Percentiles rank a stretch among this genome's conserved stretches.
phyloP scores from a whole-genome alignment of 2,113 vertebrate species.

The Mionectes macconnelli region DNA sequence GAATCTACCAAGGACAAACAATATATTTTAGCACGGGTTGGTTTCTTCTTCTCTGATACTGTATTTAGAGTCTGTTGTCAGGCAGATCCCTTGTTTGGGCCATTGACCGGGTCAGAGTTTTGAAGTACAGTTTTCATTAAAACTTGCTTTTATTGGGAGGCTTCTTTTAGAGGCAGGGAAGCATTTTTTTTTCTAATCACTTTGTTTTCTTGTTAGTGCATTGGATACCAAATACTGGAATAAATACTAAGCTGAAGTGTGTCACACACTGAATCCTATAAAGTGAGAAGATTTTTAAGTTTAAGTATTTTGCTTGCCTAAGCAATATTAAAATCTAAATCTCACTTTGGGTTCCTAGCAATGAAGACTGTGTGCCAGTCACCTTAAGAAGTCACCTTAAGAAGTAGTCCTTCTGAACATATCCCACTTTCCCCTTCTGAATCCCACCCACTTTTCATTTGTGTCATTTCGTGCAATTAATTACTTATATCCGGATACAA shows the following conservation, averaged over 20 bases:
- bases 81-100: background rate
- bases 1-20: background rate
- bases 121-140: background rate
- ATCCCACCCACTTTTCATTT: background rate
- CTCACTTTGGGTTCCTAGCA: background rate
- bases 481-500: background rate
- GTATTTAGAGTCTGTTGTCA: background rate
- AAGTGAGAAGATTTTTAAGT: background rate
- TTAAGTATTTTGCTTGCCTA: background rate
- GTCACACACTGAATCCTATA: background rate
- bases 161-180: background rate
- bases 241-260: background rate
- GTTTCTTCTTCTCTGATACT: background rate
- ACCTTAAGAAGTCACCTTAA: no score
- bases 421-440: no score
- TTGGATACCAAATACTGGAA: background rate
- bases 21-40: background rate
- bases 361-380: background rate
- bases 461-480: background rate
- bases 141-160: background rate
- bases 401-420: background rate
- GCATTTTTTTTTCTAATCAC: background rate
- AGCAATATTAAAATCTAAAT: background rate
- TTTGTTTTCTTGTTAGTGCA: background rate
- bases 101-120: background rate